Evolutionary conservation across 2,888 invertebrate species (phyloP).

Genomic region (Iphiclides podalirius): DNA sequence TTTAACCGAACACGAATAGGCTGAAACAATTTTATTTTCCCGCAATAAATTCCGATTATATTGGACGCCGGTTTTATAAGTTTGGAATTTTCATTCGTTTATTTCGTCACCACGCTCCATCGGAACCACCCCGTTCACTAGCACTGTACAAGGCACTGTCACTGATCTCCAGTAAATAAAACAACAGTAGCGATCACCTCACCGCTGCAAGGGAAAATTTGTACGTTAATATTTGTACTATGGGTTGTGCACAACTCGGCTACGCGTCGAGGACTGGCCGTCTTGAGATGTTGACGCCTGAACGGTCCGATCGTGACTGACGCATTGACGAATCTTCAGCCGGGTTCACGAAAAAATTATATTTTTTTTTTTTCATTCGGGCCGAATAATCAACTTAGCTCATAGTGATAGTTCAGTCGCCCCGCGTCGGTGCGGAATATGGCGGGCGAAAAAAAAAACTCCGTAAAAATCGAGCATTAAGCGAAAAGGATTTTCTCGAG

Average conservation of each 20-base stretch:
- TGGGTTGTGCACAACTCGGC: conserved; percentile 71
- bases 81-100: conserved; percentile 35
- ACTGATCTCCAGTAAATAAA: conserved; percentile 39
- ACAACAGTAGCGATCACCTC: conserved; percentile 61
- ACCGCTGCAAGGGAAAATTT: conserved; percentile 59
- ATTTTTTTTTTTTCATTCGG: conserved; percentile 73
- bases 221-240: conserved; percentile 75
- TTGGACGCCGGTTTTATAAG: conserved; percentile 42
- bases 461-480: conserved; percentile 36
- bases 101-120: conserved; percentile 50
- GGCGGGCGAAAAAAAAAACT: conserved; percentile 36
- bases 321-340: conserved; percentile 74
- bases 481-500: conserved; percentile 34
- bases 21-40: no score
- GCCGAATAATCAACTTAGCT: conserved; percentile 75
- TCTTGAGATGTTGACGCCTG: conserved; percentile 63
- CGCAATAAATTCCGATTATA: conserved; percentile 42
- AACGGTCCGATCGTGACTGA: conserved; percentile 70
- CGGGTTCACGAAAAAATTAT: conserved; percentile 71
- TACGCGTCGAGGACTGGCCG: conserved; percentile 55
- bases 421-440: conserved; percentile 44
- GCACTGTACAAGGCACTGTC: conserved; percentile 65
- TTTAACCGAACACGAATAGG: conserved; percentile 55
- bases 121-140: conserved; percentile 41
- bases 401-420: conserved; percentile 76